These are phyloP conservation scores for Rhinella marina DNA, from an alignment of 2,797 vertebrate species.

Conservation along the genomic window DNA sequence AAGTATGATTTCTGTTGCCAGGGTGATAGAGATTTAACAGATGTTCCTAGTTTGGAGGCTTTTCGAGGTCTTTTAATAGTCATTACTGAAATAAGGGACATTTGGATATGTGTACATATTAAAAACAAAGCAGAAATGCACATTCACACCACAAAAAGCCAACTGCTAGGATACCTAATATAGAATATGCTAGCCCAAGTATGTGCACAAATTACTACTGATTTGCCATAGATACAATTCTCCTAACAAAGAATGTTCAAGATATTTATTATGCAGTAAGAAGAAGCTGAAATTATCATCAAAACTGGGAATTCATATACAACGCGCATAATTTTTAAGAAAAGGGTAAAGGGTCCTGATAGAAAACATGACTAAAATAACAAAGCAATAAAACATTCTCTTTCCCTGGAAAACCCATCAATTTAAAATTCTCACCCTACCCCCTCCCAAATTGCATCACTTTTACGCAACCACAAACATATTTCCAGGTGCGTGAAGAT, in stretches of 20 bases:
- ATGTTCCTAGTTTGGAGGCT: constrained; percentile 39
- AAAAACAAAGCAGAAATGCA: constrained; percentile 17
- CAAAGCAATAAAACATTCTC: too few relatives aligned
- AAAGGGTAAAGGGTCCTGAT: too few relatives aligned
- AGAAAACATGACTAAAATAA: too few relatives aligned
- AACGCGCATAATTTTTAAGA: too few relatives aligned
- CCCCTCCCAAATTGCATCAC: too few relatives aligned
- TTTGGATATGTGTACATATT: neutral
- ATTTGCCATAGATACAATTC: neutral
- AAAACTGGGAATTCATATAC: too few relatives aligned
- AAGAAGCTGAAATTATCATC: neutral
- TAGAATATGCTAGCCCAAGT: neutral
- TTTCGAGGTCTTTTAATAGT: constrained; percentile 24
- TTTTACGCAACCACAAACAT: too few relatives aligned
- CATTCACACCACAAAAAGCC: constrained; percentile 11
- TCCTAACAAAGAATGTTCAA: neutral
- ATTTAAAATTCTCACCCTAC: too few relatives aligned
- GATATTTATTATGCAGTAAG: neutral
- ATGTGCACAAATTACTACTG: constrained; percentile 19
- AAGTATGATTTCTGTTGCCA: constrained; percentile 48
- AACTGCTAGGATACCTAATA: constrained; percentile 31
- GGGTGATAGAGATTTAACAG: constrained; percentile 46
- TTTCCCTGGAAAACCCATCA: too few relatives aligned
- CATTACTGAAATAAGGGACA: constrained; percentile 42
- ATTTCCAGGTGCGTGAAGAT: too few relatives aligned